Base-by-base conservation (phyloP, 2,888 invertebrate genomes). In the Oligia latruncula region DNA sequence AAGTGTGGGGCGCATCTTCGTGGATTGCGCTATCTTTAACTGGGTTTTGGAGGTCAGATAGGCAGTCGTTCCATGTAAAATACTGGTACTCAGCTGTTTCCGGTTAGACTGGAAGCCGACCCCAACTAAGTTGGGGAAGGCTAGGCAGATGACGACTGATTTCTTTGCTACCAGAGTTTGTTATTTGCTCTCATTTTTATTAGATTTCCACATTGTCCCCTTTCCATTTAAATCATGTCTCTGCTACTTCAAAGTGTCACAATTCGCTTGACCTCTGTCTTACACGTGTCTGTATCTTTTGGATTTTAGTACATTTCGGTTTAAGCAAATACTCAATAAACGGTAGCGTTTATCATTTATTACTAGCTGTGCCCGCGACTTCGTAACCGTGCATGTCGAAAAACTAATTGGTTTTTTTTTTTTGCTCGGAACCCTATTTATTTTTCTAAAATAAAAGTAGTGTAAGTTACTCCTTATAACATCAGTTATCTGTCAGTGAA, bases 131-230 rank as follows among this genome's bases (percentile, higher is more conserved):
- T 40, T 40, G 40, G 40, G 40, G 6, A 40, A 40, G 40, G 5
- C 5, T 40, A 40, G 40, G 40, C 40, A 40, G 40, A 40, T 40
- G 40, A 40, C 0, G 40, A 40, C 5, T 40, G 4, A 40, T 40
- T 40, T 40, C 5, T 40, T 80, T 75, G 40, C 67, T 62, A 55
- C 15, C 15, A 43, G 55, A 64, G 35, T 74, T 70, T 62, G 46
- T 66, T 66, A 43, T 74, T 78, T n/a, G 72, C 35, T 35, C 75
- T 46, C 64, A 71, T 71, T 78, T 62, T 78, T 77, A 49, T 70
- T 73, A 66, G 23, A 86, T 71, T 29, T 55, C 62, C 43, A 66
- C 64, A 66, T 60, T 68, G 83, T 29, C 64, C 74, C 58, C 43
- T 74, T 74, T 86, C 40, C 23, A 60, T 68, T 55, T 66, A 35